Evolutionary conservation across 2,888 invertebrate genomes (phyloP).

Genomic region (Automeris io): DNA sequence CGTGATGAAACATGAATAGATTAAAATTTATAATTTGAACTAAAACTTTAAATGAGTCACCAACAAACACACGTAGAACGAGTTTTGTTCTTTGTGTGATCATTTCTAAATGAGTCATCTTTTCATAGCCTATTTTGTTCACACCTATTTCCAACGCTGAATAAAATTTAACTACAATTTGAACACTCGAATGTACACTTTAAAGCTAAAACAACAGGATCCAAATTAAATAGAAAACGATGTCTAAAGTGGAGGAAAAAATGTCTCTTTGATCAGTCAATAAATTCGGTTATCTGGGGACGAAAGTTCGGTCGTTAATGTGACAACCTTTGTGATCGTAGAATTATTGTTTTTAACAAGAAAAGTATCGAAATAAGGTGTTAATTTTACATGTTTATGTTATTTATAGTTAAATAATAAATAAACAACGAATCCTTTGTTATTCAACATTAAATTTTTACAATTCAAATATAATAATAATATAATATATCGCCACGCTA

Average conservation of each 20-base stretch:
- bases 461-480: no score
- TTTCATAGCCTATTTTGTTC: constrained; percentile 3
- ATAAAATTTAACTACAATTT: neutral
- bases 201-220: neutral
- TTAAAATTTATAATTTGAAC: no score
- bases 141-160: constrained; percentile 1
- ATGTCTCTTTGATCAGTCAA: constrained; percentile 6
- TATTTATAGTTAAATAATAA: no score
- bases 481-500: no score
- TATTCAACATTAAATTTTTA: no score
- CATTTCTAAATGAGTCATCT: constrained; percentile 3
- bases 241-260: neutral
- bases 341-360: constrained; percentile 3
- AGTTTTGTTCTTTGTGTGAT: constrained; percentile 1
- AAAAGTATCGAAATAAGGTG: neutral
- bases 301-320: constrained; percentile 5
- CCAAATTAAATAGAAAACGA: neutral
- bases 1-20: no score
- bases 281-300: constrained; percentile 10
- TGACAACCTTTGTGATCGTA: constrained; percentile 4
- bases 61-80: neutral
- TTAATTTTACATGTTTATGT: neutral
- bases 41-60: neutral
- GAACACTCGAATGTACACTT: neutral
- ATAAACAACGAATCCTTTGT: no score